Conservation (phyloP, 2,888 invertebrate genomes). For the Dromius quadrimaculatus region DNA sequence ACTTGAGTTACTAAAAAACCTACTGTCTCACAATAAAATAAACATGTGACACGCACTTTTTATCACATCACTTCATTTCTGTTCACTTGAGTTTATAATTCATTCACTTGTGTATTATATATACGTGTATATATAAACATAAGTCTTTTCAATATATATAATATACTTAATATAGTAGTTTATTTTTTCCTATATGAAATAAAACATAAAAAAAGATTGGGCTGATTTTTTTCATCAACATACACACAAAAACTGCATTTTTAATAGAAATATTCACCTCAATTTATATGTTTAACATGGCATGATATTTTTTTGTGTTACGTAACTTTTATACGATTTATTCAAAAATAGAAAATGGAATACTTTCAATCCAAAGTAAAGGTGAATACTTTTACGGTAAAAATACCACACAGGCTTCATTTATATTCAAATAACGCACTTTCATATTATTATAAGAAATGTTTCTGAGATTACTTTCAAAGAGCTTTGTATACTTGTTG, state of each 20-base stretch:
- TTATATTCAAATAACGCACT: constrained; percentile 49
- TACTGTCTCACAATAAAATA: constrained; percentile 59
- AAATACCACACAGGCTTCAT: constrained; percentile 49
- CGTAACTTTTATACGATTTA: constrained; percentile 32
- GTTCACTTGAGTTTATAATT: constrained; percentile 54
- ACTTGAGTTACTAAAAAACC: constrained; percentile 61
- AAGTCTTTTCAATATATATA: constrained; percentile 61
- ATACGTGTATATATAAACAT: constrained; percentile 58
- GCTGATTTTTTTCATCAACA: constrained; percentile 56
- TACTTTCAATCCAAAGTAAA: constrained; percentile 37
- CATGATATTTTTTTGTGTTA: constrained; percentile 19
- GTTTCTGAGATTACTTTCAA: constrained; percentile 52
- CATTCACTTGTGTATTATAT: constrained; percentile 49
- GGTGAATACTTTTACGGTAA: constrained; percentile 52
- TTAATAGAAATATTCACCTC: constrained; percentile 51
- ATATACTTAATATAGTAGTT: constrained; percentile 61
- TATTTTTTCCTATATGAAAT: constrained; percentile 62
- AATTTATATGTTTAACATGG: constrained; percentile 40
- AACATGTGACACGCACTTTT: constrained; percentile 62
- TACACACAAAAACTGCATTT: constrained; percentile 52
- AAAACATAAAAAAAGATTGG: constrained; percentile 65
- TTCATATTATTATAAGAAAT: constrained; percentile 50
- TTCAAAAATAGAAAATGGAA: constrained; percentile 49
- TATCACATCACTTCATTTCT: constrained; percentile 63
- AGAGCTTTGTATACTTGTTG: constrained; percentile 50